Base-by-base conservation (phyloP, 1,140 invertebrate genomes). In the Solen grandis region DNA sequence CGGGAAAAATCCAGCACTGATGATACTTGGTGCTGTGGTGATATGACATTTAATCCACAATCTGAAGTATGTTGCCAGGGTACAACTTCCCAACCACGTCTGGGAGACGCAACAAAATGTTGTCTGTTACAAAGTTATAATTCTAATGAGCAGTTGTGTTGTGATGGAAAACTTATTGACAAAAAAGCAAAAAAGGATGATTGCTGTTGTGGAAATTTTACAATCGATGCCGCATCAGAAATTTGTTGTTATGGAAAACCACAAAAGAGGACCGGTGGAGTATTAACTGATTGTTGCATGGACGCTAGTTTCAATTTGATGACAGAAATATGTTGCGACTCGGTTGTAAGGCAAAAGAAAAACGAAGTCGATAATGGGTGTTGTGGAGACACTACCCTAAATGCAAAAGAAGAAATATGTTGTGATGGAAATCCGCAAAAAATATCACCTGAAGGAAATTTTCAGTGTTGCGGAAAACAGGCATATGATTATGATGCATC, bases 191-290 rank as follows among this genome's bases (percentile, higher is more conserved):
- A 36, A 29, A 19, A 25, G 22, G 77, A 80, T 33, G 29, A 80
- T 80, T n/a, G 63, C 31, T 46, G 62, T 63, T 80, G 77, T 54
- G 77, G 77, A 46, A 72, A 80, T 55, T 70, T 57, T 2, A 60
- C 66, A 29, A 62, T 80, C 46, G 68, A 63, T 2, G 36, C 57
- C 5, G 55, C 25, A 29, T 29, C 25, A 50, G 77, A 80, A 54
- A 80, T 80, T 60, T 80, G 77, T 29, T 80, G 77, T 50, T 62
- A 72, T 36, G 77, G 77, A 46, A 80, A 50, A 52, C 77, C 77
- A 33, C 54, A 55, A 31, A 54, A 60, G 46, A n/a, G 66, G n/a
- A 38, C 68, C 5, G 59, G 59, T n/a, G 77, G 66, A 25, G 55
- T 52, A 0, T 14, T 52, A 10, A 62, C 77, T 0, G 77, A 80